These are phyloP conservation scores for Penaeus vannamei DNA, from an alignment of 1,140 invertebrate species.

Conservation along the genomic window DNA sequence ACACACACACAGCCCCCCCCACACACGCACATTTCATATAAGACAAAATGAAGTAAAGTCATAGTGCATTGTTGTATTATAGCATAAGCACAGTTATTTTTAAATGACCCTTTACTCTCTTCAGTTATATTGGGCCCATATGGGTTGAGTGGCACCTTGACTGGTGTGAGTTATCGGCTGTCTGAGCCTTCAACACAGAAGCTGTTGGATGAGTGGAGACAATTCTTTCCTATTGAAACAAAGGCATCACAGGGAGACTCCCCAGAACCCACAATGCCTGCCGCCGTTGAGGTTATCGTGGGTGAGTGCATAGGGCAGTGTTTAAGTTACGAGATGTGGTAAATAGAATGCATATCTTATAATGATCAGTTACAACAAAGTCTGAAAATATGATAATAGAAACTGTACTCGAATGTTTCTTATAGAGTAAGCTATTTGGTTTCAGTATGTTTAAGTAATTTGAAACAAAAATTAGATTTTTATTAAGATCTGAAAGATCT, in stretches of 20 bases:
- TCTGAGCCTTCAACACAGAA: slow-evolving; percentile 82
- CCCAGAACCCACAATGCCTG: slow-evolving; percentile 75
- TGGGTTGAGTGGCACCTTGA: slow-evolving; percentile 91
- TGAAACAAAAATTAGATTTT: too few species aligned
- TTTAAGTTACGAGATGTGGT: too few species aligned
- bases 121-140: slow-evolving; percentile 94
- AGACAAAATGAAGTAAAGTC: neutral
- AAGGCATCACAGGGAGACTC: slow-evolving; percentile 59
- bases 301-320: slow-evolving; percentile 72
- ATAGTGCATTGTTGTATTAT: neutral
- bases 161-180: slow-evolving; percentile 86
- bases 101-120: slow-evolving; percentile 63
- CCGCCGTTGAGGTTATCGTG: slow-evolving; percentile 81
- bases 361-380: too few species aligned
- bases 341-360: too few species aligned
- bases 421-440: too few species aligned
- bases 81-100: neutral
- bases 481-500: slow-evolving; percentile 35
- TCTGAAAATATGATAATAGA: too few species aligned
- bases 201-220: slow-evolving; percentile 92
- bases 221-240: slow-evolving; percentile 88
- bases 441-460: too few species aligned
- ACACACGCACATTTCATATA: too few species aligned
- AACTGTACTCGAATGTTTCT: too few species aligned
- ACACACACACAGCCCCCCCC: too few species aligned